Evolutionary conservation across 2,797 vertebrate genomes (phyloP).

Genomic region (Gallinago stenura): DNA sequence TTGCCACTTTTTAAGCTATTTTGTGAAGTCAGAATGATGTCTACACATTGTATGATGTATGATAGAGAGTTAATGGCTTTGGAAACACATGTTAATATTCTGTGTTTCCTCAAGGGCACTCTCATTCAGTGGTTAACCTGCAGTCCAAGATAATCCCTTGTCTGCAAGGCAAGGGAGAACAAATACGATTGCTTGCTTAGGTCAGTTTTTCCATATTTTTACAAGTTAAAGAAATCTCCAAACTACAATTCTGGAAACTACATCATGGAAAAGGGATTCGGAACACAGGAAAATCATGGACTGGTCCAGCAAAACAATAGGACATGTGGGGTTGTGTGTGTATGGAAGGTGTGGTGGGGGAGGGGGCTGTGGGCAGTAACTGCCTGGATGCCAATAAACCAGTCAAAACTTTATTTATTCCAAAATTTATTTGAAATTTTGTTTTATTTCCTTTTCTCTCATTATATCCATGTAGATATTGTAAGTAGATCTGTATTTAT

Average conservation of each 20-base stretch:
- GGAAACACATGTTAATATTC: not conserved
- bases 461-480: not conserved
- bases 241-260: not conserved
- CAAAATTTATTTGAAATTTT: not conserved
- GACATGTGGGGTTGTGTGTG: rapidly evolving
- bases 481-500: not conserved
- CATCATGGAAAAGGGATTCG: not conserved
- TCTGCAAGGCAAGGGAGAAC: not conserved
- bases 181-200: not conserved
- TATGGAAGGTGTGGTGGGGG: rapidly evolving
- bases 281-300: not conserved
- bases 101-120: not conserved
- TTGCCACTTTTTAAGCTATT: not conserved
- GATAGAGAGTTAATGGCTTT: not conserved
- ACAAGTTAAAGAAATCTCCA: not conserved
- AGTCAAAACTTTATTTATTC: not conserved
- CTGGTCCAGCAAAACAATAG: not conserved
- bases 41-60: not conserved
- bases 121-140: not conserved
- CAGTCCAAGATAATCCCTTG: not conserved
- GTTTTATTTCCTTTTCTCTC: not conserved
- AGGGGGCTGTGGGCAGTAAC: not conserved
- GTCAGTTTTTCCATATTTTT: not conserved
- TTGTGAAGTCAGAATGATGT: not conserved
- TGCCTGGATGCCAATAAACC: not conserved